A percentile compares a stretch with the other conserved stretches of the same genome.
Conservation (phyloP, 2,888 invertebrate genomes). For the Theretra japonica region DNA sequence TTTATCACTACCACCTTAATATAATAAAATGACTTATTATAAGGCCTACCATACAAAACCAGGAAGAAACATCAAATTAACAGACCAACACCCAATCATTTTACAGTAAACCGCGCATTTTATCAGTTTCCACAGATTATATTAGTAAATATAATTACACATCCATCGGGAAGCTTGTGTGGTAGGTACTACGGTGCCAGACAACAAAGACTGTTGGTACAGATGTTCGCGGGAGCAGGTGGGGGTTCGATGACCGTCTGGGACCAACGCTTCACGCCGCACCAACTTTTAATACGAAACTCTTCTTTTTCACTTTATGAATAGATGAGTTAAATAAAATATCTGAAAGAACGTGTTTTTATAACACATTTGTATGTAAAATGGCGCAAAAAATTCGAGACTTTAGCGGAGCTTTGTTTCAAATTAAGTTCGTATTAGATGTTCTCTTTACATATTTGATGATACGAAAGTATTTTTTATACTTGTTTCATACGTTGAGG, state of each 20-base stretch:
- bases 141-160: not conserved
- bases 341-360: not conserved
- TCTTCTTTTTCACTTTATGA: slow-evolving; percentile 4
- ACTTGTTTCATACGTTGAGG: too few species aligned
- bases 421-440: not conserved
- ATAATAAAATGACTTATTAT: too few species aligned
- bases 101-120: not conserved
- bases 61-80: not conserved
- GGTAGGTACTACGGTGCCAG: slow-evolving; percentile 33
- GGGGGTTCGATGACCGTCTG: slow-evolving; percentile 43
- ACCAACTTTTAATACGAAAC: slow-evolving; percentile 19
- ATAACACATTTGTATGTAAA: not conserved
- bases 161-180: not conserved
- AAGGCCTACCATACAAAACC: not conserved
- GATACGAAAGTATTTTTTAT: too few species aligned
- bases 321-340: not conserved
- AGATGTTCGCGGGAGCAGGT: slow-evolving; percentile 25
- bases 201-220: slow-evolving; percentile 47
- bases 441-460: not conserved
- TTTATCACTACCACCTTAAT: too few species aligned
- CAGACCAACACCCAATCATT: not conserved
- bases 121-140: not conserved
- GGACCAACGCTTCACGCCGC: slow-evolving; percentile 14
- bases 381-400: not conserved
- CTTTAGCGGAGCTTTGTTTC: not conserved